These are phyloP conservation scores for Masnerella sp. DNA, from an alignment of 2,888 invertebrate genomes.

Conservation along the genomic window DNA sequence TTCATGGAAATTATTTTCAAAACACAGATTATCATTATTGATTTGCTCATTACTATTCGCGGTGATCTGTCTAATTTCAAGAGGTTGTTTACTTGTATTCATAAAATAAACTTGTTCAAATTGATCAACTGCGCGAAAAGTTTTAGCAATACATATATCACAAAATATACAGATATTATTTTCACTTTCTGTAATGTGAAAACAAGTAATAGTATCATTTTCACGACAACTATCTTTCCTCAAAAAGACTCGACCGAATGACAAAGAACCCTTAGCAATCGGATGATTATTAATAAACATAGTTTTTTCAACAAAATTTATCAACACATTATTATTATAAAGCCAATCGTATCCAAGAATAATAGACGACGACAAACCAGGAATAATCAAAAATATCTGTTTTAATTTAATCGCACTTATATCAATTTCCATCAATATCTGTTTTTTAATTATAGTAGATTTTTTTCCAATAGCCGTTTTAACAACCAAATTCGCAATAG, in stretches of 20 bases:
- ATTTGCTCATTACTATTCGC: not conserved
- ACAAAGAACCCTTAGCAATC: not conserved
- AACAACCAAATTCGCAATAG: slow-evolving; percentile 23
- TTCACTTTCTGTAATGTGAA: not conserved
- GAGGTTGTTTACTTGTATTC: not conserved
- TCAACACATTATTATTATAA: not conserved
- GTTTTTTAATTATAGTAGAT: slow-evolving; percentile 12
- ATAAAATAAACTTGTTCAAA: not conserved
- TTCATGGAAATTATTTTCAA: not conserved
- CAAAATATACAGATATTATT: not conserved
- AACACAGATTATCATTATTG: too few species aligned
- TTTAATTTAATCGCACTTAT: slow-evolving; percentile 10
- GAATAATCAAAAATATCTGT: slow-evolving; percentile 42
- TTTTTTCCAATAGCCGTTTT: slow-evolving; percentile 41
- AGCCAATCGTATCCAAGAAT: slow-evolving; percentile 27
- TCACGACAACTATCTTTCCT: not conserved
- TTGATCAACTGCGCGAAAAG: not conserved
- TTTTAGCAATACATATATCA: slow-evolving; percentile 1
- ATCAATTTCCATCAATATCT: slow-evolving; percentile 36
- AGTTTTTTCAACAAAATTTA: not conserved
- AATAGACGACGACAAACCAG: slow-evolving; percentile 7
- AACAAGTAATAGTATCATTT: not conserved
- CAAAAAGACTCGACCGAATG: not conserved
- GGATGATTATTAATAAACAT: not conserved
- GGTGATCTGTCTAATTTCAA: not conserved